Evolutionary conservation across 2,888 invertebrate species (phyloP), one percentile per base, ranked within the genome.

Genomic region (Stenodema calcarata): DNA sequence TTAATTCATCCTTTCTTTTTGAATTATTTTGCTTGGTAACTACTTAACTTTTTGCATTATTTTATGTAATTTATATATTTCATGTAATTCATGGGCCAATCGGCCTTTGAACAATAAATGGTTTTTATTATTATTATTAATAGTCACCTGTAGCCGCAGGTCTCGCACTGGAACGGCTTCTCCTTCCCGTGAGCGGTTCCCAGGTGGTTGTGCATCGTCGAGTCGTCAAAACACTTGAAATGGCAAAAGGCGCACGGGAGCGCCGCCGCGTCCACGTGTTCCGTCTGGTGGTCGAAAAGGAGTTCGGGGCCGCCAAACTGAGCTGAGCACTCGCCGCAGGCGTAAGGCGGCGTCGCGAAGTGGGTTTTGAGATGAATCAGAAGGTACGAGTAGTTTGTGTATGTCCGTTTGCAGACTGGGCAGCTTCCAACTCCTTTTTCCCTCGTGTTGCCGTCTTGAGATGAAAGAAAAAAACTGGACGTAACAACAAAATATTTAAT

Each of bases 201-300:
- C 18, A 78, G 44, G 27, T 78, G 78, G 44, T 78, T 44, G 78
- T 78, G 78, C 14, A 78, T 78, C 27, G 78, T 78, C 44, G 42
- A 41, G 27, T 78, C 78, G 23, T 78, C 78, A 23, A 78, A 78
- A 27, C 78, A 78, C 44, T 78, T 78, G 78, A 78, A 78, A 7
- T 41, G 0, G 44, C 78, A 44, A 2, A 41, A 78, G 78, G 44
- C 44, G 78, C 78, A 78, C 11, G 42, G 1, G 4, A 78, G 0
- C 18, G 78, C 44, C 23, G 12, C n/a, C 3, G 12, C 14, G 42
- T 78, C 78, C 27, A 78, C 44, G 78, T 78, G 78, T 1, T 11
- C 12, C 3, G 42, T 44, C n/a, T 44, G 18, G 44, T 78, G 44
- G 2, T 78, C 78, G 27, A 41, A 42, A n/a, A 78, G 78, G 14